Percentiles rank a stretch among this genome's conserved stretches.
These are phyloP conservation scores for Ochlodes sylvanus DNA, from an alignment of 2,888 invertebrate genomes.

Conservation along the genomic window DNA sequence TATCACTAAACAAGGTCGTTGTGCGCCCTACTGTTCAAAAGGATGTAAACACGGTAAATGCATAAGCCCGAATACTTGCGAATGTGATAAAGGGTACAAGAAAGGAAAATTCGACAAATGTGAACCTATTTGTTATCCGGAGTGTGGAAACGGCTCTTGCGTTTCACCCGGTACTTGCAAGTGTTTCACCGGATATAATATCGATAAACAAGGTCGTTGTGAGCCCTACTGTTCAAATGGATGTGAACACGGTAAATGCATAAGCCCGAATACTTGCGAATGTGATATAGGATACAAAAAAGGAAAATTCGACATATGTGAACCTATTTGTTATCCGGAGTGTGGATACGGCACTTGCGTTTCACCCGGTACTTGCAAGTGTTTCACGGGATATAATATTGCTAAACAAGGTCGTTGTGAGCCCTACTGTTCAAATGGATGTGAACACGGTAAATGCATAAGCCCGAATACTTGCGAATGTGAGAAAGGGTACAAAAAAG, in stretches of 20 bases:
- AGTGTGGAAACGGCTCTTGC: conserved; percentile 61
- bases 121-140: conserved; percentile 46
- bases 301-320: too few relatives aligned
- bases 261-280: too few relatives aligned
- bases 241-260: conserved; percentile 22
- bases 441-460: too few relatives aligned
- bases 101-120: conserved; percentile 40
- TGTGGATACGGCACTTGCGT: too few relatives aligned
- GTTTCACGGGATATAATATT: too few relatives aligned
- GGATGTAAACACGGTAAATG: conserved; percentile 45
- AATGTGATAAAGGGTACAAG: conserved; percentile 43
- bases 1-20: conserved; percentile 46
- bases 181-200: conserved; percentile 45
- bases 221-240: conserved; percentile 42
- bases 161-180: conserved; percentile 58
- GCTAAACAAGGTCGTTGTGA: too few relatives aligned
- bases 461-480: too few relatives aligned
- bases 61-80: conserved; percentile 38
- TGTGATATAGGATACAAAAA: too few relatives aligned
- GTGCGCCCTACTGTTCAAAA: conserved; percentile 52
- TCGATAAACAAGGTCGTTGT: conserved; percentile 1
- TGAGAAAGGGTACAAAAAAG: too few relatives aligned
- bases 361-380: too few relatives aligned
- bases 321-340: too few relatives aligned
- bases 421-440: too few relatives aligned